Conservation (phyloP, 2,797 vertebrate species). For the Onychomys leucogaster region DNA sequence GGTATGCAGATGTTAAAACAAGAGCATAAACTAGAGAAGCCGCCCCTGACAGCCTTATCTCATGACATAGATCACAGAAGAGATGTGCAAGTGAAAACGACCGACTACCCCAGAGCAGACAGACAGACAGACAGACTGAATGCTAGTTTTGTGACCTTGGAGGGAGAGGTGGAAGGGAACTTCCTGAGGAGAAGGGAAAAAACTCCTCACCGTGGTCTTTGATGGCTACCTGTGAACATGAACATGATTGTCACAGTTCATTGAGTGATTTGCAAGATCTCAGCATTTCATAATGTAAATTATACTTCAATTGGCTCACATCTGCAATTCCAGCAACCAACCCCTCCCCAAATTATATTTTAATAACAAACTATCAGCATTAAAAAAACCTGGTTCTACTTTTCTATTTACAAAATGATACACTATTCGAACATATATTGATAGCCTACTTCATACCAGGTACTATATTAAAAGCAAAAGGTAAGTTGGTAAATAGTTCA, state of each 20-base stretch:
- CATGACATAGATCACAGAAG: neutral
- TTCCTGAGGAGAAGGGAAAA: neutral
- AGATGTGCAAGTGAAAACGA: neutral
- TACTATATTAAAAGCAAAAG: neutral
- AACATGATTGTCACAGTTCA: neutral
- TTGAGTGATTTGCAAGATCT: neutral
- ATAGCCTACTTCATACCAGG: neutral
- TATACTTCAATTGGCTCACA: neutral
- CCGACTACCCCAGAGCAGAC: neutral
- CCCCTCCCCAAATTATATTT: neutral
- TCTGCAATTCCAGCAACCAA: neutral
- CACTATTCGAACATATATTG: neutral
- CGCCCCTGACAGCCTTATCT: neutral
- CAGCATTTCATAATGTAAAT: neutral
- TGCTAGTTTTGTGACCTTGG: neutral
- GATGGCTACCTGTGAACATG: neutral
- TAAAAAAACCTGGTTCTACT: neutral
- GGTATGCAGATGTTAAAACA: neutral
- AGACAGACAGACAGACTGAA: neutral
- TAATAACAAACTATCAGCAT: neutral
- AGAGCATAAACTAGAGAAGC: neutral
- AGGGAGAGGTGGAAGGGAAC: neutral
- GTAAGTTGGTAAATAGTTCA: neutral
- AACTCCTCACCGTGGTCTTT: neutral
- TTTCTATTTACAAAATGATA: conserved; percentile 8